Base-by-base conservation (phyloP, 1,140 invertebrate genomes). In the Lysiphlebus fabarum region DNA sequence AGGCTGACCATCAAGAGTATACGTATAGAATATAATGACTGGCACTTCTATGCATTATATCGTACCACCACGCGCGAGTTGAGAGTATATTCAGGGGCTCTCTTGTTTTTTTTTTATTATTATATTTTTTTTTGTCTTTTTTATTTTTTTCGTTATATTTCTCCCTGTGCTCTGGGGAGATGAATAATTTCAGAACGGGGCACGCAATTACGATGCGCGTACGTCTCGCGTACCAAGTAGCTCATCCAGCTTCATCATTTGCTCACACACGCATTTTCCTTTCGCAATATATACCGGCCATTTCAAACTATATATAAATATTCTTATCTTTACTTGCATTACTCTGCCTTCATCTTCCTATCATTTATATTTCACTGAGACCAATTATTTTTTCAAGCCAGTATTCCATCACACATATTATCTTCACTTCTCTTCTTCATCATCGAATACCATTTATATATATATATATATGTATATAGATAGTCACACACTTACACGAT, bases 191-290 rank as follows among this genome's bases (percentile, higher is more conserved):
- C 74, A 76, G 70, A 70, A 78, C 73, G 69, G 17, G 74, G 71
- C 73, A 76, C 72, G 75, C 74, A 76, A 78, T 78, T 76, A 77
- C 74, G 42, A 70, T 72, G 69, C 72, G 74, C 73, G 71, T 75
- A 76, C 73, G 73, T 75, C 75, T 76, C 74, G 75, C 75, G 74
- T 77, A 77, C 74, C 75, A 77, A 76, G 75, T 77, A 77, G 75
- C 74, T 63, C 61, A 48, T 60, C 65, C 61, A 62, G 56, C 67
- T 61, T 47, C 59, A 50, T 61, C 58, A 37, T 17, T 37, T 37
- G 41, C 26, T 37, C 17, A 37, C 49, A 51, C 54, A 53, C 11
- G 38, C 11, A 17, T 45, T 26, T 5, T 10, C 37, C 8, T 37
- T 7, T 26, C 14, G 11, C 26, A 26, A 26, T 26, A 26, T n/a